Evolutionary conservation across 2,113 vertebrate species (phyloP).

Genomic region (Pseudorasbora parva): DNA sequence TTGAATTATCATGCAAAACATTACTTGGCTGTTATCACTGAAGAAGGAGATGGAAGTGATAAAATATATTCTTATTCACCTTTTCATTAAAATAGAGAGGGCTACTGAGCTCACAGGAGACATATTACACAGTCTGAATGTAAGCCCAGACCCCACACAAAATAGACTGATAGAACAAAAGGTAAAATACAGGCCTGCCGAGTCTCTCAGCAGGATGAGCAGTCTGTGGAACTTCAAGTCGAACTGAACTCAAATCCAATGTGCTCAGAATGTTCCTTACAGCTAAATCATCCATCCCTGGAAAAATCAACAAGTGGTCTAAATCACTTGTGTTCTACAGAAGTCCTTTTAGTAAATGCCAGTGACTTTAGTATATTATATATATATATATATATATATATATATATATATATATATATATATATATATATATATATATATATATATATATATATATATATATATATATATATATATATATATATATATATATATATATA

Average conservation of each 20-base stretch:
- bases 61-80: background rate
- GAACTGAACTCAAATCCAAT: conserved; percentile 13
- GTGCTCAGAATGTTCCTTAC: background rate
- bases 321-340: background rate
- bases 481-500: no score
- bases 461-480: no score
- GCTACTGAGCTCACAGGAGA: conserved; percentile 1
- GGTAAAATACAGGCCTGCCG: background rate
- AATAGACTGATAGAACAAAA: background rate
- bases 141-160: background rate
- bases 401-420: no score
- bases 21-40: background rate
- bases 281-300: background rate
- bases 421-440: no score
- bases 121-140: background rate
- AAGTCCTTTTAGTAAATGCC: background rate
- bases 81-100: conserved; percentile 22
- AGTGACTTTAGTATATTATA: no score
- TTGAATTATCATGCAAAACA: background rate
- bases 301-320: background rate
- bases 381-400: no score
- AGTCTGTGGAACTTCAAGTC: conserved; percentile 13
- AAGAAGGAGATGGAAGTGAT: background rate
- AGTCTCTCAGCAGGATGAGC: background rate
- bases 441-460: no score